These are phyloP conservation scores for Rhinichthys klamathensis DNA, from an alignment of 2,113 vertebrate genomes.

Conservation along the genomic window DNA sequence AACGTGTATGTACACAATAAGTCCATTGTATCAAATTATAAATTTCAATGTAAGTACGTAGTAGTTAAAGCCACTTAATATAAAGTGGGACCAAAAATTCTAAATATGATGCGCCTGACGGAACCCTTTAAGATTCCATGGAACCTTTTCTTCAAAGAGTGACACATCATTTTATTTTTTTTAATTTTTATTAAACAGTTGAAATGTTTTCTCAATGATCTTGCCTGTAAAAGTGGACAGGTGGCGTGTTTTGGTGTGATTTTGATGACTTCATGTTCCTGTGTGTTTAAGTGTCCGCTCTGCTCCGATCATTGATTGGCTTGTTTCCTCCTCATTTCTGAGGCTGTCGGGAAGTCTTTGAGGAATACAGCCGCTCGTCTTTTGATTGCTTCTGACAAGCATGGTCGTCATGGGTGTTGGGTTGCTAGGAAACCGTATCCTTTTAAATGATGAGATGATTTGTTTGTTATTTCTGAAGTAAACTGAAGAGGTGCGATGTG, in stretches of 20 bases:
- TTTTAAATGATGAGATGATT: slow-evolving; percentile 11
- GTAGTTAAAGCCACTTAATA: no score
- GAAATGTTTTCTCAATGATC: background rate
- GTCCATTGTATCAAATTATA: no score
- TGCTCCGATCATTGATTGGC: slow-evolving; percentile 3
- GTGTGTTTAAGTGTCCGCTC: background rate
- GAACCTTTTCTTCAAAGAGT: no score
- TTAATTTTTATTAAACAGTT: no score
- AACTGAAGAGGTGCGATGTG: slow-evolving; percentile 14
- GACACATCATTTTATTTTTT: no score
- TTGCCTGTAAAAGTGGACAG: background rate
- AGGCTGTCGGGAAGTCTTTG: slow-evolving; percentile 10
- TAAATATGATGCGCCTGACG: no score
- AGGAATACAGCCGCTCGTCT: background rate
- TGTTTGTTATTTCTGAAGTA: background rate
- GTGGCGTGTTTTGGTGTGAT: background rate
- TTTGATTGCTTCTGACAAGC: slow-evolving; percentile 19
- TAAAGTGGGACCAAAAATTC: no score
- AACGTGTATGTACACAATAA: no score
- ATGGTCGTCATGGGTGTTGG: slow-evolving; percentile 36
- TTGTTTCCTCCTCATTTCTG: background rate
- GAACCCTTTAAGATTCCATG: no score
- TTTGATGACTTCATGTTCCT: background rate
- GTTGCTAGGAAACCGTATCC: slow-evolving; percentile 42
- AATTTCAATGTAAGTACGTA: no score